phyloP scores from a whole-genome alignment of 2,888 invertebrate genomes.

The Drosophila monieri region DNA sequence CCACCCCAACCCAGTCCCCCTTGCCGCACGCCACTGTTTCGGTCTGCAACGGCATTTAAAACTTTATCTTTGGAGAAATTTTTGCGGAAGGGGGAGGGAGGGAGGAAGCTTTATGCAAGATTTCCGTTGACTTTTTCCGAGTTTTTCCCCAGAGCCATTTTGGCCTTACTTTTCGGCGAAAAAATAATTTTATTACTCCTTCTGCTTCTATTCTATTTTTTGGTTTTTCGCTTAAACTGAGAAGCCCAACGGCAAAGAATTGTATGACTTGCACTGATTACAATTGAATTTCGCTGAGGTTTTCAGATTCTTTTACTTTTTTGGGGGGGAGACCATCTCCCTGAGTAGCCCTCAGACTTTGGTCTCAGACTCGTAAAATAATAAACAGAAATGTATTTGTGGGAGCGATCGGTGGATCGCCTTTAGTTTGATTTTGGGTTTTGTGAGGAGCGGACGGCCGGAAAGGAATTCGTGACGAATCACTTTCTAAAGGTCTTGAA shows the following conservation, averaged over 20 bases:
- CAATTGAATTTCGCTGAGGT: neutral
- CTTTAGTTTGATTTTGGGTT: neutral
- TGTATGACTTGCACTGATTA: constrained; percentile 17
- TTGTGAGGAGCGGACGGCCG: neutral
- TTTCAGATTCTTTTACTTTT: neutral
- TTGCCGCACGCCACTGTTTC: constrained; percentile 14
- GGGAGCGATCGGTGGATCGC: neutral
- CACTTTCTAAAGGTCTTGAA: constrained; percentile 7
- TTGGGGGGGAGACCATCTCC: neutral
- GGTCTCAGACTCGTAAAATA: neutral
- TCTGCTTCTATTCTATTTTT: constrained; percentile 46
- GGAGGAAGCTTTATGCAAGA: neutral
- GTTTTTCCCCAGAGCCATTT: constrained; percentile 7
- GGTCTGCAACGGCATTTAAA: constrained; percentile 69
- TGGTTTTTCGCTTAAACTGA: constrained; percentile 16
- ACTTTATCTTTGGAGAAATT: constrained; percentile 63
- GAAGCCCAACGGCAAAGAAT: neutral
- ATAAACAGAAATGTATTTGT: neutral
- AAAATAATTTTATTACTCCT: constrained; percentile 79
- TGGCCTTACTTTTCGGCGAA: constrained; percentile 58
- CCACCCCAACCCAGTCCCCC: too few relatives aligned
- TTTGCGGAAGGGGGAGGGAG: constrained; percentile 4
- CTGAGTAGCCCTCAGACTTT: too few relatives aligned
- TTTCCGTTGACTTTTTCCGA: constrained; percentile 30
- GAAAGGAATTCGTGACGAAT: neutral